Percentiles rank a stretch among this genome's conserved stretches.
Conservation (phyloP, 1,140 invertebrate species). For the Cyclina sinensis region DNA sequence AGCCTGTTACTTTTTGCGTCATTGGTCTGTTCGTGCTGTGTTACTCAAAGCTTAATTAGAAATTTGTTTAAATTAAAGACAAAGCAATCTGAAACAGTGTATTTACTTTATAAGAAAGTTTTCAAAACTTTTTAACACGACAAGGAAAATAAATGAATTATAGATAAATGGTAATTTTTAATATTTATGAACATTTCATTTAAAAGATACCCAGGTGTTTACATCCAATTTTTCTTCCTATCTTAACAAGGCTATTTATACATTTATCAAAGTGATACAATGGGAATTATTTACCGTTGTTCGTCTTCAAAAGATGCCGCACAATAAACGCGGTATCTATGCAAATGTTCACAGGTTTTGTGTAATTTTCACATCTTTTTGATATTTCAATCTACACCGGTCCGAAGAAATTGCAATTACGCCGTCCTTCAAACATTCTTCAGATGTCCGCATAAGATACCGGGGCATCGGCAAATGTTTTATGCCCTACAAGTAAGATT, state of each 20-base stretch:
- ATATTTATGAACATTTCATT: not conserved
- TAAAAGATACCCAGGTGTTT: not conserved
- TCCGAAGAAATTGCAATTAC: not conserved
- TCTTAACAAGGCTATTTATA: not conserved
- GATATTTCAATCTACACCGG: slow-evolving; percentile 2
- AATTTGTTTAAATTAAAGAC: no score
- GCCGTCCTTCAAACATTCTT: not conserved
- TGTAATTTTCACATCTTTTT: slow-evolving; percentile 12
- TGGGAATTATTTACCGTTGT: slow-evolving; percentile 7
- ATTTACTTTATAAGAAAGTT: no score
- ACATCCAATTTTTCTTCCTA: not conserved
- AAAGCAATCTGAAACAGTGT: no score
- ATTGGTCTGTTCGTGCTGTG: no score
- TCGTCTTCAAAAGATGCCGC: slow-evolving; percentile 12
- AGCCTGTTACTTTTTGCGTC: no score
- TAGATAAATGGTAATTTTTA: no score
- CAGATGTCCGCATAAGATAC: not conserved
- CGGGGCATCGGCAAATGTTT: not conserved
- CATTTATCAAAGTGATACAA: slow-evolving; percentile 9
- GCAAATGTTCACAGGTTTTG: slow-evolving; percentile 23
- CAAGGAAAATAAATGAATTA: no score
- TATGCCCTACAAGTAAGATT: no score
- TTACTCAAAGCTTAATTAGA: no score
- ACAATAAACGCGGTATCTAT: not conserved
- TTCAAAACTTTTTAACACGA: no score